Conservation (phyloP, 2,888 invertebrate species). For the Hypena proboscidalis region DNA sequence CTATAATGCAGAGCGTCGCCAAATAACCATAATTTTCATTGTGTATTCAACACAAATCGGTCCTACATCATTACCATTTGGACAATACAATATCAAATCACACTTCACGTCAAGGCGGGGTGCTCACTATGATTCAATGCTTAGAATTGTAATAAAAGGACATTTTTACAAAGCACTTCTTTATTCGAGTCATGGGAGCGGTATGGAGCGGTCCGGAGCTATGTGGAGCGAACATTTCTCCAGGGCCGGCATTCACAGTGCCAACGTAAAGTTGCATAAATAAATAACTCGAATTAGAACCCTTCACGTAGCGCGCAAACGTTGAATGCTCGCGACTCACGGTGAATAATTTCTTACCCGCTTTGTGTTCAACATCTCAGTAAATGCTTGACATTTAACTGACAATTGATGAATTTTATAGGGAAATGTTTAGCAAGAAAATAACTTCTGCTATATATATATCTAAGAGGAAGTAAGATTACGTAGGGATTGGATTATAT, state of each 20-base stretch:
- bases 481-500: too few relatives aligned
- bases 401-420: constrained; percentile 46
- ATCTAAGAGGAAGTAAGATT: neutral
- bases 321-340: constrained; percentile 51
- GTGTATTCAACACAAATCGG: constrained; percentile 31
- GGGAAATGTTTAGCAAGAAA: constrained; percentile 19
- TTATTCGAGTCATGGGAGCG: constrained; percentile 48
- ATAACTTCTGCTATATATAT: neutral
- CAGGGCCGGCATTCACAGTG: constrained; percentile 56
- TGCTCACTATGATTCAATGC: constrained; percentile 42
- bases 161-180: constrained; percentile 54
- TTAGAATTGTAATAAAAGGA: constrained; percentile 52
- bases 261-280: constrained; percentile 66
- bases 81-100: constrained; percentile 27
- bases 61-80: constrained; percentile 30
- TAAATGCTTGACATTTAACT: constrained; percentile 51
- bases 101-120: constrained; percentile 10
- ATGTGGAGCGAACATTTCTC: constrained; percentile 51
- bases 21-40: constrained; percentile 31
- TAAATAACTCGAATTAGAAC: constrained; percentile 72
- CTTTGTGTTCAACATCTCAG: constrained; percentile 50
- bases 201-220: constrained; percentile 29
- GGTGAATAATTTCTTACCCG: constrained; percentile 57
- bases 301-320: constrained; percentile 60
- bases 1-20: constrained; percentile 21